A percentile compares a stretch with the other conserved stretches of the same genome.
phyloP scores from a whole-genome alignment of 2,113 vertebrate genomes.

The Prunella himalayana region DNA sequence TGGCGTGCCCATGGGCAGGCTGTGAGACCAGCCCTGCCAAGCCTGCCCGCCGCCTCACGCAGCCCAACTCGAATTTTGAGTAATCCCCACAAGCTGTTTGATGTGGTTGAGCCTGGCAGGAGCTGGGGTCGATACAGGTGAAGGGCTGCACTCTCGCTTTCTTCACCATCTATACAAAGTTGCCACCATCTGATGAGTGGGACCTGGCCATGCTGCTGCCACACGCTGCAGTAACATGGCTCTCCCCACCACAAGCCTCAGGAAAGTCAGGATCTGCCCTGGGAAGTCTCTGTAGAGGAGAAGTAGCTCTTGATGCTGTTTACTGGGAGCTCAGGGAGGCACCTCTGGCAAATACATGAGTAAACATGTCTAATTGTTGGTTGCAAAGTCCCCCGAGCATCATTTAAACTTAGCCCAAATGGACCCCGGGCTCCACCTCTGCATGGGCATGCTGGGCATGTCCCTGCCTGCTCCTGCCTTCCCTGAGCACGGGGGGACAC shows the following conservation, averaged over 20 bases:
- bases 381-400: not conserved
- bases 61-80: not conserved
- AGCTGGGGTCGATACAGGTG: not conserved
- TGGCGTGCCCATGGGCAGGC: not conserved
- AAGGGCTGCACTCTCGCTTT: not conserved
- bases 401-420: accelerated
- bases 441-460: not conserved
- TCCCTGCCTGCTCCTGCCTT: not conserved
- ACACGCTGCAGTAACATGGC: accelerated
- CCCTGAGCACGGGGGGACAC: accelerated
- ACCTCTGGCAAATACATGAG: not conserved
- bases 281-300: not conserved
- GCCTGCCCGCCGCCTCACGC: not conserved
- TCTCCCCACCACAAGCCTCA: accelerated
- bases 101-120: conserved; percentile 24
- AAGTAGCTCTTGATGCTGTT: not conserved
- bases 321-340: not conserved
- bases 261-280: not conserved
- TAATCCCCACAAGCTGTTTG: not conserved
- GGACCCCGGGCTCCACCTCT: not conserved
- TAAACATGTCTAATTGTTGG: conserved; percentile 9
- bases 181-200: not conserved
- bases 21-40: not conserved
- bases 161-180: not conserved
- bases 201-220: not conserved